These are phyloP conservation scores for Nylanderia fulva DNA, from an alignment of 1,140 invertebrate genomes.

Conservation along the genomic window DNA sequence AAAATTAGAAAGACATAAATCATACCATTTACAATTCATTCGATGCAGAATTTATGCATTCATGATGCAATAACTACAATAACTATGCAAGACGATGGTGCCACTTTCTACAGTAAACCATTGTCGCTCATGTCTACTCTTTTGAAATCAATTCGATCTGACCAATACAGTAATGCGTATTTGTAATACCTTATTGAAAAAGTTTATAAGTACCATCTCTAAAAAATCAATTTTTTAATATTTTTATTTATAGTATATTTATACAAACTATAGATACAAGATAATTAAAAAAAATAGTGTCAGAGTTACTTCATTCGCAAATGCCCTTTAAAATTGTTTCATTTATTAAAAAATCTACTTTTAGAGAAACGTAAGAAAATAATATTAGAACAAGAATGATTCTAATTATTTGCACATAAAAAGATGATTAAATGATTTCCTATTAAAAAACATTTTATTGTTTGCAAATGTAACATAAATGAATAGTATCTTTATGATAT, in stretches of 20 bases:
- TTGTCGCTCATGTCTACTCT: neutral
- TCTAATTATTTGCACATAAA: neutral
- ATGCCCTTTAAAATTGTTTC: neutral
- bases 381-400: neutral
- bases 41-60: neutral
- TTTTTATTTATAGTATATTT: neutral
- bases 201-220: neutral
- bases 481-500: neutral
- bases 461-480: neutral
- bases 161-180: neutral
- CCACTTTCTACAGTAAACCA: neutral
- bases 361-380: neutral
- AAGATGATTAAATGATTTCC: neutral
- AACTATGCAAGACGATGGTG: neutral
- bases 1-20: neutral
- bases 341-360: constrained; percentile 3
- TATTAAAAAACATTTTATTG: neutral
- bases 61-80: constrained; percentile 19
- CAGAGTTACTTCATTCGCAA: neutral
- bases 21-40: neutral
- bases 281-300: neutral
- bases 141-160: constrained; percentile 21
- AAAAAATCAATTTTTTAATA: neutral
- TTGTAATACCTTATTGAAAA: neutral
- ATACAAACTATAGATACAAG: neutral